A percentile compares a stretch with the other conserved stretches of the same genome.
Conservation (phyloP, 2,797 vertebrate species). For the Pygocentrus nattereri region DNA sequence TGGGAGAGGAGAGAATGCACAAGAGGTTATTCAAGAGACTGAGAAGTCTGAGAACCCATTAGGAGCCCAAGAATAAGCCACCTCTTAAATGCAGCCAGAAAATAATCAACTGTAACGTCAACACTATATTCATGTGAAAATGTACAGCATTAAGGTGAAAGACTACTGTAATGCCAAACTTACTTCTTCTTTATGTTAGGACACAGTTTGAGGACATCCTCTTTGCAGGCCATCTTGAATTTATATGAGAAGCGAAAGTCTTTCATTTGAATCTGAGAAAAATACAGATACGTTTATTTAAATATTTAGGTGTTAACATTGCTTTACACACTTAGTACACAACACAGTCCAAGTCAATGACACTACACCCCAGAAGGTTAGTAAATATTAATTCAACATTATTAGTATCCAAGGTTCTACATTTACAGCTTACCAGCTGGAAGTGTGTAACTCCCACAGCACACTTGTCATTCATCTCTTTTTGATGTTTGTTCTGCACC, state of each 20-base stretch:
- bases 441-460: slow-evolving; percentile 94
- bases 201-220: slow-evolving; percentile 96
- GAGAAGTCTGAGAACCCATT: not conserved
- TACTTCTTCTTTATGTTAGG: slow-evolving; percentile 99
- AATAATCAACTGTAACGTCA: not conserved
- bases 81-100: not conserved
- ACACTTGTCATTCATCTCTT: slow-evolving; percentile 98
- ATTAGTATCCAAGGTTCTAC: not conserved
- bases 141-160: not conserved
- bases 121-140: not conserved
- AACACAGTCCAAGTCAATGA: not conserved
- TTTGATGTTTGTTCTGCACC: slow-evolving; percentile 97
- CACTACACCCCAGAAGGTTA: not conserved
- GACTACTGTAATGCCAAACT: slow-evolving; percentile 50
- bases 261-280: slow-evolving; percentile 93
- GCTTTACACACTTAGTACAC: not conserved
- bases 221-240: slow-evolving; percentile 98
- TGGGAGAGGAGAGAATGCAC: not conserved
- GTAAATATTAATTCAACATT: slow-evolving; percentile 5
- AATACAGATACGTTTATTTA: no score
- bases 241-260: slow-evolving; percentile 98
- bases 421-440: slow-evolving; percentile 89
- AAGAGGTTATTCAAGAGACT: not conserved
- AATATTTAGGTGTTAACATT: not conserved
- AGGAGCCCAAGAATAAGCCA: no score